phyloP scores from a whole-genome alignment of 2,113 vertebrate genomes.

The Nesogale talazaci region DNA sequence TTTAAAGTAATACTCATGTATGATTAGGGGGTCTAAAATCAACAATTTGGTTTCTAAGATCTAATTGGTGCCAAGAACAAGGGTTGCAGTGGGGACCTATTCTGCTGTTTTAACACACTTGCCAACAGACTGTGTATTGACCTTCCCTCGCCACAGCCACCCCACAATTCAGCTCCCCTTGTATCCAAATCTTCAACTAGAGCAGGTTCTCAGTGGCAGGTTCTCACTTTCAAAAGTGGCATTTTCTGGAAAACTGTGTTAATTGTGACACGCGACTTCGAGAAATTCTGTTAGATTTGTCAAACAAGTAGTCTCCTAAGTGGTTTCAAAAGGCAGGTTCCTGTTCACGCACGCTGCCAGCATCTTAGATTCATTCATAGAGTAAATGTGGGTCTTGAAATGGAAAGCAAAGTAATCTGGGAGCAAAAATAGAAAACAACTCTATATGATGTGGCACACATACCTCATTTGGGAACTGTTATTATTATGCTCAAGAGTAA shows the following conservation, averaged over 20 bases:
- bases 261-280: neutral
- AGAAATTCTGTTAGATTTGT: too few species aligned
- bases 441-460: neutral
- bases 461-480: neutral
- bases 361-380: neutral
- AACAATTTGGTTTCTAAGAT: neutral
- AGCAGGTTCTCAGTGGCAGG: neutral
- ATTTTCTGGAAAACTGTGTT: neutral
- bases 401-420: neutral
- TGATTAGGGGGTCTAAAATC: neutral
- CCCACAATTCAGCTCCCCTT: neutral
- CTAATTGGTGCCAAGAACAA: neutral
- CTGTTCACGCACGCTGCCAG: neutral
- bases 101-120: neutral
- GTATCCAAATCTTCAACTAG: neutral
- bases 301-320: neutral
- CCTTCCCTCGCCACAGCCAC: too few species aligned
- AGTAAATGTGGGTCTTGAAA: neutral
- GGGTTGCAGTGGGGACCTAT: neutral
- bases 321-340: neutral
- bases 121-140: rapidly evolving
- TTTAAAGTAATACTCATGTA: neutral
- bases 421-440: neutral
- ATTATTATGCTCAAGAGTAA: neutral
- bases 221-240: neutral